Conservation (phyloP, 2,888 invertebrate species). For the Pristionchus arcanus region DNA sequence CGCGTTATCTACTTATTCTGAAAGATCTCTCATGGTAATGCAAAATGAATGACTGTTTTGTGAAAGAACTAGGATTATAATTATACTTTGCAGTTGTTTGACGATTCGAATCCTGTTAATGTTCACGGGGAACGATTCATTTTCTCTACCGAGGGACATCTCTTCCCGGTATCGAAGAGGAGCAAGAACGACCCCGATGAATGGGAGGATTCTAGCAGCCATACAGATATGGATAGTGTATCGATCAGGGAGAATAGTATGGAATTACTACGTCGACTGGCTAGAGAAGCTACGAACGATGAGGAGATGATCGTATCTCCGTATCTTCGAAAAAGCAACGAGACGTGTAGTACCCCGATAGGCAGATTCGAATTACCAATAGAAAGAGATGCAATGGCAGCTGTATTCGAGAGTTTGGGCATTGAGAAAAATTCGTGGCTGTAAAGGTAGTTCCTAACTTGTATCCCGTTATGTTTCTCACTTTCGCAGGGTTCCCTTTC, state of each 20-base stretch:
- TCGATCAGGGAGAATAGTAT: background rate
- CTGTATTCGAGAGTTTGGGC: slow-evolving; percentile 30
- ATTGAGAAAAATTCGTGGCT: background rate
- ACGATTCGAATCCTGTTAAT: slow-evolving; percentile 84
- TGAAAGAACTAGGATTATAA: background rate
- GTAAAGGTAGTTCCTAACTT: background rate
- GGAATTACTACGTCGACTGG: background rate
- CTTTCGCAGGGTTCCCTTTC: background rate
- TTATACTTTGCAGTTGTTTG: slow-evolving; percentile 83
- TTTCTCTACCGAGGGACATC: slow-evolving; percentile 85
- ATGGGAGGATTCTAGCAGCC: background rate
- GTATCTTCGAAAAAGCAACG: slow-evolving; percentile 21
- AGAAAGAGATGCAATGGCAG: slow-evolving; percentile 32
- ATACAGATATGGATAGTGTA: background rate
- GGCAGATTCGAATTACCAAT: background rate
- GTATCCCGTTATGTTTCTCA: background rate
- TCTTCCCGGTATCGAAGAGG: slow-evolving; percentile 81
- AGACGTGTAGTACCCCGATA: background rate
- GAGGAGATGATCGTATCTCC: slow-evolving; percentile 27
- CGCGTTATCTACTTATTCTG: too few species aligned
- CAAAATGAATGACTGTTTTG: background rate
- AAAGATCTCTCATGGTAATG: background rate
- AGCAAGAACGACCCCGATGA: background rate
- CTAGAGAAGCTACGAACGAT: background rate
- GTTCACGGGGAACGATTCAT: slow-evolving; percentile 82